Base-by-base conservation (phyloP, 2,113 vertebrate species). In the Indicator maculatus region DNA sequence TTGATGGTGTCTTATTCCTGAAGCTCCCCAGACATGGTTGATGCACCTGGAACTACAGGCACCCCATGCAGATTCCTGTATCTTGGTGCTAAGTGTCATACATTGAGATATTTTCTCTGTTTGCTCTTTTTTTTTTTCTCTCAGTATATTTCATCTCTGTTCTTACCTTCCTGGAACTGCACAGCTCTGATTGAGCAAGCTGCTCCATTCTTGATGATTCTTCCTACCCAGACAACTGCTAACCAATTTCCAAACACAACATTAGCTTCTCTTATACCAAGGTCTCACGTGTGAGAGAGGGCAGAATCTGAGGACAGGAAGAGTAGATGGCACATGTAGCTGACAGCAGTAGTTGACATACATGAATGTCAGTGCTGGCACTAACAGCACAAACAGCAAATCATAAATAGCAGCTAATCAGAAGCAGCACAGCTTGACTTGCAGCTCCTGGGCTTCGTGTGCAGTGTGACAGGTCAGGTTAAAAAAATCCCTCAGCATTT, bases 351-450 rank as follows among this genome's bases (percentile, higher is more conserved):
- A 19, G 41, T 8, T 77, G 74, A 88, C 27, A 33, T 6, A 58
- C 41, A 6, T 5, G 11, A 59, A 24, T 69, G 65, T 84, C 86
- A 90, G 61, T 5, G 61, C 73, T 82, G 80, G 86, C 83, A 92
- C n/a, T 44, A 65, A 17, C 64, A 61, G 23, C 64, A 86, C 67
- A 82, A 59, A 4, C 89, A 93, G 81, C 81, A 73, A 50, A 87
- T 89, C 91, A 91, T 66, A 79, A 90, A 78, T 10, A 93, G 61
- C 69, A 71, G 86, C 83, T 94, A 66, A 89, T 79, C 70, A 93
- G 77, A 87, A 90, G 91, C 86, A 82, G 74, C 93, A 39, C 83
- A 89, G 91, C 84, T 72, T 89, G 93, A 77, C 74, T 80, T 77
- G 30, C 84, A 80, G 94, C 87, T 89, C 89, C 33, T 0, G 9